Base-by-base conservation (phyloP, 2,888 invertebrate species). In the Campoletis raptor region DNA sequence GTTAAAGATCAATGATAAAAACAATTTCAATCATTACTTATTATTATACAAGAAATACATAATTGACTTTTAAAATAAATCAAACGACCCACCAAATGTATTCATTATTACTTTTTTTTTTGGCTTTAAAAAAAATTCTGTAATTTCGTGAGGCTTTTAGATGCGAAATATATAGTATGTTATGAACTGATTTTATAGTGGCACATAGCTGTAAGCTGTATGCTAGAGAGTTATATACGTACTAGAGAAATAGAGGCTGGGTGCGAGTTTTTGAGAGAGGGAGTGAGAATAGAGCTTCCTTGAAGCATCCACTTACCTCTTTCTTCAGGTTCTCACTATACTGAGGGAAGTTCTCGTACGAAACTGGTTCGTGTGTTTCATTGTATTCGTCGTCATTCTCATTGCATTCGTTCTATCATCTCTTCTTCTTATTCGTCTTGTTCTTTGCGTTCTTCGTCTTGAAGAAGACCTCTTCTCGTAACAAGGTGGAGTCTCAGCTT, bases 401-500 rank as follows among this genome's bases (percentile, higher is more conserved):
- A 74, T 79, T 78, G 74, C 74, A 54, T 76, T 80, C 69, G 40
- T 42, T 67, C 37, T 37, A 10, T 54, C 52, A 40, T 78, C 48
- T 78, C 76, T 45, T 61, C 24, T 61, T 30, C 57, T 61, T 61
- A 61, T 30, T 61, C 57, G 57, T 61, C 57, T 61, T 79, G 69
- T 54, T 79, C 52, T 79, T 82, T 74, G 40, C 54, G 57, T 70
- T 86, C 54, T 45, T 76, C 76, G 83, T 66, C 79, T 83, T 85
- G 87, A 70, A 85, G 87, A 81, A 83, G 85, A 74, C 77, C 83
- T 85, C 87, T 89, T 86, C 81, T 70, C 82, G 81, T 88, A 88
- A 89, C 89, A 89, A 89, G 89, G 85, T 85, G 79, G 86, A 86
- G 83, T 83, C 77, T 82, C 81, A 73, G 73, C 81, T 76, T 77